These are phyloP conservation scores for Pandemis heparana DNA, from an alignment of 2,888 invertebrate genomes.

Conservation along the genomic window DNA sequence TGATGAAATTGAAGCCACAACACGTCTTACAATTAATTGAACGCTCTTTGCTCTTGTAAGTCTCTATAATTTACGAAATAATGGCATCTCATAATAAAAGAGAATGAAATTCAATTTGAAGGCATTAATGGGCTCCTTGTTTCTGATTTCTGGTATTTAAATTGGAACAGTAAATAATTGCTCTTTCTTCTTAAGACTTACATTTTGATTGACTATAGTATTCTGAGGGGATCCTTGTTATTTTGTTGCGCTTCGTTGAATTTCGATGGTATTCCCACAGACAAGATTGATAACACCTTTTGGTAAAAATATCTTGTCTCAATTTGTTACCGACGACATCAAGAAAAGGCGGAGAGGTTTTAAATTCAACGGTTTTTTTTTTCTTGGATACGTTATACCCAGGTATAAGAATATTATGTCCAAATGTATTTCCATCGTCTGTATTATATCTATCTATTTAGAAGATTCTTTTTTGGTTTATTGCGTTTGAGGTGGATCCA, in stretches of 20 bases:
- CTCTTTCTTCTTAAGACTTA: constrained; percentile 45
- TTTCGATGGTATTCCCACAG: neutral
- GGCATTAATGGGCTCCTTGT: constrained; percentile 50
- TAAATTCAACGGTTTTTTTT: too few species aligned
- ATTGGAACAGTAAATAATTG: constrained; percentile 46
- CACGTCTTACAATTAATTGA: constrained; percentile 28
- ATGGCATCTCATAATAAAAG: constrained; percentile 30
- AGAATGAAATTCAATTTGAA: constrained; percentile 48
- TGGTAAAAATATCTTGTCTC: neutral
- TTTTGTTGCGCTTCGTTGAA: neutral
- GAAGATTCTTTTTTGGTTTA: too few species aligned
- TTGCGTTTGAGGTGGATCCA: too few species aligned
- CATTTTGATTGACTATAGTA: constrained; percentile 34
- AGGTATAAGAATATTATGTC: too few species aligned
- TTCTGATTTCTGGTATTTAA: constrained; percentile 45
- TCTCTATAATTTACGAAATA: constrained; percentile 22
- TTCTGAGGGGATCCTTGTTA: neutral
- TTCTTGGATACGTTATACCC: too few species aligned
- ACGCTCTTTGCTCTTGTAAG: constrained; percentile 10
- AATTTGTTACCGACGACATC: too few species aligned
- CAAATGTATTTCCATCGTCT: too few species aligned
- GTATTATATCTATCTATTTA: too few species aligned
- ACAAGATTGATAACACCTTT: neutral
- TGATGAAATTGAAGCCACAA: neutral
- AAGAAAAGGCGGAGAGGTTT: too few species aligned